Evolutionary conservation across 2,888 invertebrate genomes (phyloP), one percentile per base, ranked within the genome.

Genomic region (Lasiommata megera): DNA sequence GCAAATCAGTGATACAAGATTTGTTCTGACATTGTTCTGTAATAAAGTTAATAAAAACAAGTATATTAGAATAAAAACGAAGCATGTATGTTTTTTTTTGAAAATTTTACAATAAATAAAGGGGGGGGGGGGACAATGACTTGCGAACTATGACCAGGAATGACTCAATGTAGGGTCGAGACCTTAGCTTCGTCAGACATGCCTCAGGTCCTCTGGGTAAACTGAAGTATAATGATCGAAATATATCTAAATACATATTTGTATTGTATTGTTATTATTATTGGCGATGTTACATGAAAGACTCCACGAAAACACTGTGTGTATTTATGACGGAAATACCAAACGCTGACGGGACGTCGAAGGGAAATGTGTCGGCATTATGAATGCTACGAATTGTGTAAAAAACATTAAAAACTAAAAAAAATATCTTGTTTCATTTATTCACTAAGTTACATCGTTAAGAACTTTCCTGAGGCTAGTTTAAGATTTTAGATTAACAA

Each of bases 371-470:
- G 90, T 88, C 89, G 85, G 91, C 91, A 91, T 91, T 91, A 89
- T 90, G 87, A 91, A 91, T 91, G 91, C 91, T 91, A 90, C 90
- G 80, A 89, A 91, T 91, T 91, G 91, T 91, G 91, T 91, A 91
- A 91, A 91, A 91, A 91, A 91, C 87, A 91, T 91, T 91, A 91
- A 91, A 91, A 91, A 82, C 80, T 84, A 82, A 86, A 91, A 91
- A 89, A 73, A 58, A 38, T 58, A 28, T 67, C 63, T 83, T 75
- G 84, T 90, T 89, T 91, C 69, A 80, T 86, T 88, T 82, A 28
- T 18, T 48, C 6, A 18, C n/a, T n/a, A n/a, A 23, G 3, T 16
- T 17, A 31, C 17, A 11, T 23, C n/a, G 12, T 41, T 0, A 6
- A n/a, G 23, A 17, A 6, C 18, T n/a, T 1, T n/a, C 40, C 41